Base-by-base conservation (phyloP, 2,113 vertebrate genomes). In the Odobenus rosmarus region DNA sequence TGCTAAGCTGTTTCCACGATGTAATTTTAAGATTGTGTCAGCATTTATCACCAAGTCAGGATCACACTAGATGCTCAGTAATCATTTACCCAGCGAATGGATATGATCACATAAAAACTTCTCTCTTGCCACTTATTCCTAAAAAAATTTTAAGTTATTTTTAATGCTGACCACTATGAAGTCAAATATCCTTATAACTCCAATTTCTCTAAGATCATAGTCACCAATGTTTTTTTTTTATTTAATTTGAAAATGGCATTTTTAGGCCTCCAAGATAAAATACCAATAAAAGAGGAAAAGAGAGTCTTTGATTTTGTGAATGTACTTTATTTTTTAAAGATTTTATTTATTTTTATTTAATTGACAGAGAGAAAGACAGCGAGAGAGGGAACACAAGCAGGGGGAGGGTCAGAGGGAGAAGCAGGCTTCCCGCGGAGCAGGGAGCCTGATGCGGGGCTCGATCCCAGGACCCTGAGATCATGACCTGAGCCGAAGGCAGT, bases 181-280 rank as follows among this genome's bases (percentile, higher is more conserved):
- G 72, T 88, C 15, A 96, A 74, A n/a, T 26, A 62, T 24, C 6
- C 19, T 71, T 81, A 59, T 57, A 4, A 46, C 10, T 84, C 61
- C 10, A 46, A 23, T 14, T 5, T 86, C 2, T 82, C 49, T 72
- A 57, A 88, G n/a, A 87, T 46, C 9, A 57, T 2, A 69, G 36
- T 59, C 28, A 46, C 23, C 26, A n/a, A 67, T 55, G 12, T 69
- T 26, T 74, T 90, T 67, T 85, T 53, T 36, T 74, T 57, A 94
- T 69, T 59, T 95, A 71, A 93, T 94, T 90, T 93, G 59, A 92
- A 93, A 96, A 76, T 31, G 1, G 4, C 8, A 26, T 12, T 93
- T 96, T 94, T 83, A 71, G 18, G n/a, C 28, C 14, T 28, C 10
- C 39, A 26, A 76, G 49, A 80, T 64, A 87, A 95, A 95, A 92